Conservation (phyloP, 2,113 vertebrate species). For the Myotis yumanensis region DNA sequence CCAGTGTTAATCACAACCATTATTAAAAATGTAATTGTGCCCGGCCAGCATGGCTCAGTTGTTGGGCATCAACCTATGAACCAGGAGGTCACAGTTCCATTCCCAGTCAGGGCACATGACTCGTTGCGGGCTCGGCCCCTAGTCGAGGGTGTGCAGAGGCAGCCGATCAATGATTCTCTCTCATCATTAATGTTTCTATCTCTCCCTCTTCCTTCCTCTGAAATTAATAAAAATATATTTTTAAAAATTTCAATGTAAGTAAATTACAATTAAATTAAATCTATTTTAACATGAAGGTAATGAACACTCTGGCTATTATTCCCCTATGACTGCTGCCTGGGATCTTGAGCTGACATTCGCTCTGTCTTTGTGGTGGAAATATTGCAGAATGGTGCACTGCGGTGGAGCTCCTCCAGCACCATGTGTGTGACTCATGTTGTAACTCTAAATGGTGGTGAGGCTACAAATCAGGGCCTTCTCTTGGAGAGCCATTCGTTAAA, state of each 20-base stretch:
- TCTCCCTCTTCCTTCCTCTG: too few species aligned
- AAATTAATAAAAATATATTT: too few species aligned
- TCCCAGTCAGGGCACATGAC: too few species aligned
- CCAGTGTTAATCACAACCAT: background rate
- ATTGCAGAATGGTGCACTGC: accelerated
- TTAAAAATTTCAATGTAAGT: background rate
- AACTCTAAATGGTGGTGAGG: background rate
- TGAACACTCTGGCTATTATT: background rate
- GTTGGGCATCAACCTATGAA: too few species aligned
- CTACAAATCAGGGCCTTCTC: background rate
- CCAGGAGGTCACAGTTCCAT: too few species aligned
- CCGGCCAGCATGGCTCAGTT: too few species aligned
- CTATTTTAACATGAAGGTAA: background rate
- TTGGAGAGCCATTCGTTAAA: background rate
- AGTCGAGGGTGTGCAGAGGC: too few species aligned
- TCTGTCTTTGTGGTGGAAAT: accelerated
- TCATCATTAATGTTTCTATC: too few species aligned
- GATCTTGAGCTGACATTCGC: background rate
- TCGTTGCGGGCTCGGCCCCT: too few species aligned
- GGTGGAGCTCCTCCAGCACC: accelerated
- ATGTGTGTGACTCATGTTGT: accelerated
- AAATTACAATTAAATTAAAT: background rate
- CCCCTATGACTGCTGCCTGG: accelerated
- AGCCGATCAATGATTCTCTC: too few species aligned
- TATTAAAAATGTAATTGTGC: background rate